Evolutionary conservation across 2,113 vertebrate genomes (phyloP), one percentile per base, ranked within the genome.

Genomic region (Eolophus roseicapilla): DNA sequence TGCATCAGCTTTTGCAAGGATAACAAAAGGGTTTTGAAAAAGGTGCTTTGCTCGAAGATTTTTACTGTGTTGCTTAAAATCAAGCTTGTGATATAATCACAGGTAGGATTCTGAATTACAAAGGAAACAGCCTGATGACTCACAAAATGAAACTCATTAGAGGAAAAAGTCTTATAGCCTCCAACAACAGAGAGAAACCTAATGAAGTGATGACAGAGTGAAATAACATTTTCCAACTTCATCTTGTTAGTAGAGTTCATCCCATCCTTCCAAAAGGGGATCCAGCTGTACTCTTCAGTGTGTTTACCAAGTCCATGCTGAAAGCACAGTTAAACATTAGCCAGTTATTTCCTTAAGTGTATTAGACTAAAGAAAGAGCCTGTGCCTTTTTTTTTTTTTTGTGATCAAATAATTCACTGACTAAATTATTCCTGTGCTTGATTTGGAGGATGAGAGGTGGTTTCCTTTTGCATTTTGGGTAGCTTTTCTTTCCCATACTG

Each of bases 201-300:
- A 92, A 90, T 90, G 90, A 94, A 93, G 87, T 83, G 73, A 86
- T 93, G 76, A 86, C 79, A 92, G 79, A 20, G 35, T 86, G 57
- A 88, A 96, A 88, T 90, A 88, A 77, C 57, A 44, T 90, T 90
- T 93, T 88, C 60, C 65, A 82, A 18, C 64, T 92, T 96, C 1
- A 27, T 88, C 10, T 10, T 81, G 16, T 88, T 94, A 67, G 46
- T 68, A 50, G 67, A 90, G 44, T 52, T 94, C 50, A 71, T 81
- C 53, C 43, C 43, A 84, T 92, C 39, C 27, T 86, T 96, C 53
- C 76, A 64, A 64, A 88, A 83, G 68, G 90, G 33, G 25, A 90
- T 93, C 74, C n/a, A 86, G 47, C 77, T 92, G 46, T 67, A 86
- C 5, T 74, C 8, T 44, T 92, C 49, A 41, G 31, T 43, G 20